Conservation (phyloP, 2,888 invertebrate species). For the Zonitis immaculata region DNA sequence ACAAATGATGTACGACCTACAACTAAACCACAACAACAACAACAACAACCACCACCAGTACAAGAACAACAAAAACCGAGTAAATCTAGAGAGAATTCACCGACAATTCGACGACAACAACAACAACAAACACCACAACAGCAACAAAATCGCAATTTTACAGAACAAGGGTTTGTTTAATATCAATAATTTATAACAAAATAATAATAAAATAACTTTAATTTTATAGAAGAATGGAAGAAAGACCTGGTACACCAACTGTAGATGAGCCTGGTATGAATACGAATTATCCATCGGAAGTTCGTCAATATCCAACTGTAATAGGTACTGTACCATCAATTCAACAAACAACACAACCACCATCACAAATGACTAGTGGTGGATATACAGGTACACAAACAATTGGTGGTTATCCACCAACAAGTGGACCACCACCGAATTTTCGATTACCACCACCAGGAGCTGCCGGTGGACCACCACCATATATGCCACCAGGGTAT, state of each 20-base stretch:
- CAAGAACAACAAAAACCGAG: not conserved
- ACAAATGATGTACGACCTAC: not conserved
- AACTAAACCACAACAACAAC: not conserved
- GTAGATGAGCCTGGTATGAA: constrained; percentile 55
- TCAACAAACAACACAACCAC: constrained; percentile 29
- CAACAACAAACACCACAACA: not conserved
- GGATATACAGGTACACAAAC: constrained; percentile 32
- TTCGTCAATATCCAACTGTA: constrained; percentile 29
- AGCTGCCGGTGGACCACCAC: constrained; percentile 29
- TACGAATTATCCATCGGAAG: constrained; percentile 5
- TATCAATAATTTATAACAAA: not conserved
- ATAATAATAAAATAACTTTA: not conserved
- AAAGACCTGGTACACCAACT: constrained; percentile 68
- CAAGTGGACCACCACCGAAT: constrained; percentile 43
- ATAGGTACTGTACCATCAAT: constrained; percentile 31
- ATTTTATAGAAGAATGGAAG: constrained; percentile 46
- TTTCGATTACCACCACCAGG: constrained; percentile 47
- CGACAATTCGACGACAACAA: not conserved
- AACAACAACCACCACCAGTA: too few relatives aligned
- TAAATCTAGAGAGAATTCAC: not conserved
- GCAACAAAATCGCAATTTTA: not conserved
- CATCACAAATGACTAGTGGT: constrained; percentile 11
- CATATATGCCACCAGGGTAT: constrained; percentile 43
- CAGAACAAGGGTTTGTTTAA: not conserved
- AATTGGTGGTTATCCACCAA: constrained; percentile 33